phyloP scores from a whole-genome alignment of 1,140 invertebrate genomes.

The Drosophila athabasca region DNA sequence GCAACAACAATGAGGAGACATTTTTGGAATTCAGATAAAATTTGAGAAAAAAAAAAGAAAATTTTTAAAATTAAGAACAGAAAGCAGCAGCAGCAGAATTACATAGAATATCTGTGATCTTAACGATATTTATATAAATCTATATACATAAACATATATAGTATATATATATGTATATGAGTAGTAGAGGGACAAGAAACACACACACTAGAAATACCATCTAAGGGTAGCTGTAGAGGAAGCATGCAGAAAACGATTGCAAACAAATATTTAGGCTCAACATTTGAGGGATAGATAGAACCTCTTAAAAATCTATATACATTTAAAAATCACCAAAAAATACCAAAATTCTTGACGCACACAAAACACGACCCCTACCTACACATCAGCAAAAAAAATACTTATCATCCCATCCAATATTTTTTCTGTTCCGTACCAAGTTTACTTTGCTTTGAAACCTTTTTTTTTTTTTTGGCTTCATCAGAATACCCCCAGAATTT shows the following conservation, averaged over 20 bases:
- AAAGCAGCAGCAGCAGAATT: constrained; percentile 71
- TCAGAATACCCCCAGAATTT: constrained; percentile 14
- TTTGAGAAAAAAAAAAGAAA: constrained; percentile 31
- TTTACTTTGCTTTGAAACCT: constrained; percentile 73
- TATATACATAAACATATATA: constrained; percentile 54
- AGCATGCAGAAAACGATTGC: constrained; percentile 1
- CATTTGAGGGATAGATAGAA: neutral
- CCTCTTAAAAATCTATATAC: too few relatives aligned
- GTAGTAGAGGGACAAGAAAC: constrained; percentile 45
- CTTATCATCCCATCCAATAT: neutral
- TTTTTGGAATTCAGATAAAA: constrained; percentile 48
- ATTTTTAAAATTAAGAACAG: constrained; percentile 28
- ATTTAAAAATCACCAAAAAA: neutral
- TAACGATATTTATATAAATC: constrained; percentile 79
- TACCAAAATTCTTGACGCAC: constrained; percentile 14
- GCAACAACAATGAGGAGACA: constrained; percentile 7
- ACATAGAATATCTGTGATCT: constrained; percentile 84
- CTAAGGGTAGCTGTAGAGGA: constrained; percentile 42
- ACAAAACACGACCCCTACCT: constrained; percentile 1
- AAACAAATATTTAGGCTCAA: constrained; percentile 23
- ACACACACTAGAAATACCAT: constrained; percentile 38
- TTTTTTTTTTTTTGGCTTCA: constrained; percentile 19
- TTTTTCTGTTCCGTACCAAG: constrained; percentile 26
- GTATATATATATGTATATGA: constrained; percentile 53
- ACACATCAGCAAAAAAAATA: neutral